Conservation (phyloP, 37 sponge, comb jelly and placozoan genomes). For the Cliona cf. orientalis region DNA sequence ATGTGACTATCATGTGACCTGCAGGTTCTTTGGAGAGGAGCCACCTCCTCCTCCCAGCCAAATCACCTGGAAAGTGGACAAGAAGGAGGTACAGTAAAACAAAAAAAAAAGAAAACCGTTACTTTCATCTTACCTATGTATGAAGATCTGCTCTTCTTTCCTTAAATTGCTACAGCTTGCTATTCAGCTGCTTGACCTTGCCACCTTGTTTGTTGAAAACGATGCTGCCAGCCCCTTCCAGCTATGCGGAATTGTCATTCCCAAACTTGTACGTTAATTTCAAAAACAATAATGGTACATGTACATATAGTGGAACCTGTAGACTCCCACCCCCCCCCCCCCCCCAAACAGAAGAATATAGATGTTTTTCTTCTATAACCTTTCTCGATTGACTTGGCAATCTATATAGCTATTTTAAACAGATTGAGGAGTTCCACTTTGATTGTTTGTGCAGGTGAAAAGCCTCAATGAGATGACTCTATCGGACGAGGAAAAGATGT, state of each 20-base stretch:
- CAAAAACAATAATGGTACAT: neutral
- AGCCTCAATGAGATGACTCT: constrained; percentile 50
- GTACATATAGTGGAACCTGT: neutral
- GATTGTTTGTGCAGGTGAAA: constrained; percentile 21
- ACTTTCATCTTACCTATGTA: neutral
- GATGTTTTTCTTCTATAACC: too few relatives aligned
- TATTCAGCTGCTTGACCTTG: constrained; percentile 41
- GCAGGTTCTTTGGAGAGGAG: constrained; percentile 64
- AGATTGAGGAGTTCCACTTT: neutral
- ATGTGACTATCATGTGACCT: neutral
- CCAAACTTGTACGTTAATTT: constrained; percentile 58
- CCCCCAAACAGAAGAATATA: too few relatives aligned
- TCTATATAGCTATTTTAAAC: neutral
- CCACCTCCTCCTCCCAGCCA: constrained; percentile 34
- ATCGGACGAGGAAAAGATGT: constrained; percentile 52
- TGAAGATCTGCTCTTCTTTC: neutral
- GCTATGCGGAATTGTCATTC: constrained; percentile 61
- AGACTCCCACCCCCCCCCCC: neutral
- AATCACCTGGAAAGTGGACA: constrained; percentile 60
- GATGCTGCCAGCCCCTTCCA: constrained; percentile 63
- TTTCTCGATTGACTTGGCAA: neutral
- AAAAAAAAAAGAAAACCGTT: too few relatives aligned
- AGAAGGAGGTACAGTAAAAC: constrained; percentile 36
- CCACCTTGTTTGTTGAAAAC: constrained; percentile 36
- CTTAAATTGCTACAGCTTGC: constrained; percentile 38